A percentile compares a stretch with the other conserved stretches of the same genome.
Conservation (phyloP, 2,113 vertebrate genomes). For the Lasiurus borealis region DNA sequence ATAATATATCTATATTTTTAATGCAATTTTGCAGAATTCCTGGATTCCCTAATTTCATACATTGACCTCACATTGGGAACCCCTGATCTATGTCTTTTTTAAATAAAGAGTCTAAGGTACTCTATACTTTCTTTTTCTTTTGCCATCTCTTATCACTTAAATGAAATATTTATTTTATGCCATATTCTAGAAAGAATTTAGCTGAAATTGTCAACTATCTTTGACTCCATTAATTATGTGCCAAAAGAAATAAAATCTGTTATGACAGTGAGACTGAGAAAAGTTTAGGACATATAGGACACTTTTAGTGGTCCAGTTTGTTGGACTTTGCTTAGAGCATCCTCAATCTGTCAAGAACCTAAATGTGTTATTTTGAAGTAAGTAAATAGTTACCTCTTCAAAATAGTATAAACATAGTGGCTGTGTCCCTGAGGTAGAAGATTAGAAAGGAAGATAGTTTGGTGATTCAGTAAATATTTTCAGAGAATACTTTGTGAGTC, state of each 20-base stretch:
- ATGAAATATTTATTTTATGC: not conserved
- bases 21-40: not conserved
- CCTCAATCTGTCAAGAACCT: not conserved
- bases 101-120: not conserved
- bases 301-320: not conserved
- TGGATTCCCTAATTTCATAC: not conserved
- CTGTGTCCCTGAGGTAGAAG: not conserved
- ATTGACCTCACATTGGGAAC: not conserved
- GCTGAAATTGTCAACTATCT: not conserved
- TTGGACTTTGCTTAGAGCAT: conserved; percentile 3
- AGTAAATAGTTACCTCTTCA: not conserved
- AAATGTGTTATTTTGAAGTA: conserved; percentile 45
- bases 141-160: conserved; percentile 5
- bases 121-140: not conserved
- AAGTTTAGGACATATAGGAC: not conserved
- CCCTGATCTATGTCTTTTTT: conserved; percentile 1
- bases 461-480: not conserved
- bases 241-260: conserved; percentile 35
- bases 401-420: not conserved
- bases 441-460: not conserved
- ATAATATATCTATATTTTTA: not conserved
- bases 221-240: not conserved
- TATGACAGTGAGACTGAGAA: conserved; percentile 12
- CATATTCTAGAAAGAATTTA: conserved; percentile 32
- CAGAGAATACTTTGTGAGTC: not conserved